phyloP scores from a whole-genome alignment of 2,797 vertebrate genomes.

The Huso huso region DNA sequence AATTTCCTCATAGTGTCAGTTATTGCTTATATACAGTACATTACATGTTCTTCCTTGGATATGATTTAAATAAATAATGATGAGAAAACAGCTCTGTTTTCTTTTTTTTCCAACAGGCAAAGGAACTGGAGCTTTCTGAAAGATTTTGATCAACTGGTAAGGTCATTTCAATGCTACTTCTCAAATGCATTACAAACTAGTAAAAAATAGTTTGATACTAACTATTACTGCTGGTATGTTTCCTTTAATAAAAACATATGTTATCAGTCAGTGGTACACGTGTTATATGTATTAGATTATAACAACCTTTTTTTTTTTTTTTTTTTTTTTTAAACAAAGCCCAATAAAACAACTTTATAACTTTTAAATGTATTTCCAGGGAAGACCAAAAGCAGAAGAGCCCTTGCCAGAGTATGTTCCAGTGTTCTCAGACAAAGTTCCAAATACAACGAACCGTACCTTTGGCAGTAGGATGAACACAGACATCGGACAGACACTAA shows the following conservation, averaged over 20 bases:
- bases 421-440: conserved; percentile 55
- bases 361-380: conserved; percentile 34
- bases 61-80: no score
- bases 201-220: no score
- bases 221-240: no score
- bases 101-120: conserved; percentile 55
- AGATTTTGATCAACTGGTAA: conserved; percentile 67
- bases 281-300: no score
- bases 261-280: no score
- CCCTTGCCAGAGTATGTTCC: conserved; percentile 44
- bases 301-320: no score
- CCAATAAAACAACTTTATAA: no score
- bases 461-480: conserved; percentile 63
- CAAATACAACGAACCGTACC: conserved; percentile 57
- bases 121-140: conserved; percentile 75
- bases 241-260: no score
- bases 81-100: not conserved
- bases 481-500: conserved; percentile 56
- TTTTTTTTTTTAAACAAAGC: no score
- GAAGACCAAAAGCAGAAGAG: conserved; percentile 49
- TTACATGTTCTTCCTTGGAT: no score
- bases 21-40: no score
- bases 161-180: conserved; percentile 15
- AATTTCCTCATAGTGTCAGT: no score
- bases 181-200: not conserved